A percentile compares a stretch with the other conserved stretches of the same genome.
Conservation (phyloP, 1,140 invertebrate species). For the Psilanteris sp. region DNA sequence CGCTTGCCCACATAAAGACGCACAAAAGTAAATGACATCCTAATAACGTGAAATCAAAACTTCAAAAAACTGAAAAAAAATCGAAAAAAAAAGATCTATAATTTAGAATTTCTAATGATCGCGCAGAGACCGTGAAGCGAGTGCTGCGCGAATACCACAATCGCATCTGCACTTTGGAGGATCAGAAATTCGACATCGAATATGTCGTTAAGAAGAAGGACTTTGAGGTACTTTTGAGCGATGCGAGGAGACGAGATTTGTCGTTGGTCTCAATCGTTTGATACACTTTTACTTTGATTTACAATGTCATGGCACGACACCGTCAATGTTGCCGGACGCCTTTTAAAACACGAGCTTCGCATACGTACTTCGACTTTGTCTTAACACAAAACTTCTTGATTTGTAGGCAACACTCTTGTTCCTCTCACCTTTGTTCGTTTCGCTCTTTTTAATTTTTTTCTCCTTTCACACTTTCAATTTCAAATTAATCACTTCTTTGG, state of each 20-base stretch:
- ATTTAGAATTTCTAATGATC: conserved; percentile 65
- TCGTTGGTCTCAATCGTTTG: conserved; percentile 58
- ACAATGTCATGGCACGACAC: conserved; percentile 57
- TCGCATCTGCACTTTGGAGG: conserved; percentile 93
- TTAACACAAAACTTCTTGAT: conserved; percentile 46
- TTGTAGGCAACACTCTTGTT: conserved; percentile 33
- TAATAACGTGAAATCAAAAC: not conserved
- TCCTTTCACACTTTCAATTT: conserved; percentile 30
- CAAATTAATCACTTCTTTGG: conserved; percentile 27
- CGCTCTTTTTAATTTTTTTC: conserved; percentile 37
- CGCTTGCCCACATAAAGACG: too few relatives aligned
- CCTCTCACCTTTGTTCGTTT: conserved; percentile 19
- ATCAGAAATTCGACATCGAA: conserved; percentile 98
- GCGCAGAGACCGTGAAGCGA: conserved; percentile 84
- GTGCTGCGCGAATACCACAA: conserved; percentile 93
- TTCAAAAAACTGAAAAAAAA: not conserved
- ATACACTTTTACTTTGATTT: conserved; percentile 18
- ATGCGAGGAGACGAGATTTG: conserved; percentile 50
- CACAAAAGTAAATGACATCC: conserved; percentile 7
- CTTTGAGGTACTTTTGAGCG: conserved; percentile 86
- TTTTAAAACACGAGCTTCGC: conserved; percentile 72
- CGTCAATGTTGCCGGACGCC: conserved; percentile 72
- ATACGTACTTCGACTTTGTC: conserved; percentile 66
- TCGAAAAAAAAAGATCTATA: conserved; percentile 39
- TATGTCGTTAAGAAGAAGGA: conserved; percentile 98